Evolutionary conservation across 30 jellyfish, hydroid and myxozoan genomes (phyloP).

Genomic region (Nemopilema nomurai): DNA sequence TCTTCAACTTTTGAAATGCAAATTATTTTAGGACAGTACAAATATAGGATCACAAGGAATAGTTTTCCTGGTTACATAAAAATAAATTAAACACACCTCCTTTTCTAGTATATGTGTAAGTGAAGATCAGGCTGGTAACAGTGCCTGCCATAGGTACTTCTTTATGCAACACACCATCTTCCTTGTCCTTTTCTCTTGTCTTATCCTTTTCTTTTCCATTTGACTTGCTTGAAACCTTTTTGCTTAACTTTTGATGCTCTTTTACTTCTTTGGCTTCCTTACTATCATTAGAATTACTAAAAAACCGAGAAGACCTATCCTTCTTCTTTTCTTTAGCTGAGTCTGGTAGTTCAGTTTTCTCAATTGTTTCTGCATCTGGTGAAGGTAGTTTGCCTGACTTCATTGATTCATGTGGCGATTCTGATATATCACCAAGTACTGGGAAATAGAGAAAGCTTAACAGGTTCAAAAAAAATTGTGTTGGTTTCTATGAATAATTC

Average conservation of each 20-base stretch:
- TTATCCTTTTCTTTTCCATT: constrained; percentile 55
- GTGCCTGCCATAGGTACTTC: constrained; percentile 82
- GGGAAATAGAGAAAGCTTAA: too few relatives aligned
- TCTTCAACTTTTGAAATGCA: too few relatives aligned
- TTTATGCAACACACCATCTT: constrained; percentile 74
- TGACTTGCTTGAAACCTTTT: constrained; percentile 42
- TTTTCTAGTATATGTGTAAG: constrained; percentile 85
- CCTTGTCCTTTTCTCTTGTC: constrained; percentile 60
- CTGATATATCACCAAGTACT: constrained; percentile 63
- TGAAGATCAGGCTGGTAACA: constrained; percentile 60
- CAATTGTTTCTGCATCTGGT: constrained; percentile 34
- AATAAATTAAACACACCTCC: constrained; percentile 82
- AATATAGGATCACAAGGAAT: neutral
- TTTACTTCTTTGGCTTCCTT: constrained; percentile 33
- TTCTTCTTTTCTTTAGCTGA: constrained; percentile 50
- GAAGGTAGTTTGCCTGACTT: constrained; percentile 27
- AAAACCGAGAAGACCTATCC: constrained; percentile 58
- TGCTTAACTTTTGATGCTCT: constrained; percentile 62
- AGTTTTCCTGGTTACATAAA: neutral
- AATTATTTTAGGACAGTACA: too few relatives aligned
- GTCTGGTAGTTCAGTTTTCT: constrained; percentile 28
- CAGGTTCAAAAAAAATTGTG: too few relatives aligned
- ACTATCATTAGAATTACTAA: constrained; percentile 36
- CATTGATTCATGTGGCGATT: constrained; percentile 50
- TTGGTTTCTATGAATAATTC: too few relatives aligned